Evolutionary conservation across 2,797 vertebrate genomes (phyloP).

Genomic region (Pempheris klunzingeri): DNA sequence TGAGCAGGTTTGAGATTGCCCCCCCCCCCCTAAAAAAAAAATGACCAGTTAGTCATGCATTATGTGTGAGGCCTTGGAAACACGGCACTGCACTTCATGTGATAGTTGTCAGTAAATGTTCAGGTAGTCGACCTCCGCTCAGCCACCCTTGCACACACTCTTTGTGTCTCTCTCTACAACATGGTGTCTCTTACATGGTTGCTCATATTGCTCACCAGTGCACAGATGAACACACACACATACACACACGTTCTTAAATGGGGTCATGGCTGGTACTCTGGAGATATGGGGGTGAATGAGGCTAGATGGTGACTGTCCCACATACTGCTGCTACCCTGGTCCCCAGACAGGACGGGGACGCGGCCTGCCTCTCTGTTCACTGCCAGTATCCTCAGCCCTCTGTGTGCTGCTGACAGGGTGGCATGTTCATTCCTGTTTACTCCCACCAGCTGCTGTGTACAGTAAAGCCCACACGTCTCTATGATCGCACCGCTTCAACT

Average conservation of each 20-base stretch:
- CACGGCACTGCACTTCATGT: not conserved
- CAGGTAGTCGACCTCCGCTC: slow-evolving; percentile 12
- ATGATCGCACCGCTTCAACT: slow-evolving; percentile 37
- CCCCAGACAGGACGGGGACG: slow-evolving; percentile 64
- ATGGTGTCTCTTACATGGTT: slow-evolving; percentile 45
- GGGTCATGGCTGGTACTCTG: slow-evolving; percentile 67
- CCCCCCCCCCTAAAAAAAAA: too few relatives aligned
- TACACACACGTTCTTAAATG: slow-evolving; percentile 52
- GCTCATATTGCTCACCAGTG: slow-evolving; percentile 37
- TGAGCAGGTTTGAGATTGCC: not conserved
- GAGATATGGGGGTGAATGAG: slow-evolving; percentile 66
- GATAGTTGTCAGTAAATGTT: slow-evolving; percentile 22
- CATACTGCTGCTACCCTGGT: slow-evolving; percentile 62
- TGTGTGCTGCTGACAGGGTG: slow-evolving; percentile 60
- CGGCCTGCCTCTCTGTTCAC: slow-evolving; percentile 47
- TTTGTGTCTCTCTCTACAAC: slow-evolving; percentile 23
- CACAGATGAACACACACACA: slow-evolving; percentile 9
- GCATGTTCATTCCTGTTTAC: slow-evolving; percentile 64
- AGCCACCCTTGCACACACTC: slow-evolving; percentile 13
- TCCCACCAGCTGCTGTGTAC: slow-evolving; percentile 63
- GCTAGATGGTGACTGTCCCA: slow-evolving; percentile 74
- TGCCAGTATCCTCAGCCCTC: slow-evolving; percentile 43
- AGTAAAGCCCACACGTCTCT: slow-evolving; percentile 57
- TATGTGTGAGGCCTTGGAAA: not conserved
- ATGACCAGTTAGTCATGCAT: not conserved